Evolutionary conservation across 2,113 vertebrate species (phyloP).

Genomic region (Symphodus melops): DNA sequence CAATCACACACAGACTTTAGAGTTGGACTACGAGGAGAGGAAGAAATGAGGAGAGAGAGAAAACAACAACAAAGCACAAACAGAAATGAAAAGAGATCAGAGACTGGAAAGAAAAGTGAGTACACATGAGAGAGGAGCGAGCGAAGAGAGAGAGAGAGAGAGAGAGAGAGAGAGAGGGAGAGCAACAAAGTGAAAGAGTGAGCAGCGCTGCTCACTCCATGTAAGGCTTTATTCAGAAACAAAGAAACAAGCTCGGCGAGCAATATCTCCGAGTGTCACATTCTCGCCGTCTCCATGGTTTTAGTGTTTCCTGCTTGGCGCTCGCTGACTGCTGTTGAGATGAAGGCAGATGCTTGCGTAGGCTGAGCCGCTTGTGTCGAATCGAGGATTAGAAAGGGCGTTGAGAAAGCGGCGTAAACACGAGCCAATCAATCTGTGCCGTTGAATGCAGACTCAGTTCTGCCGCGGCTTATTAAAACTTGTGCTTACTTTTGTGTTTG

Average conservation of each 20-base stretch:
- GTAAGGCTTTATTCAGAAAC: slow-evolving; percentile 74
- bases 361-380: slow-evolving; percentile 57
- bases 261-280: slow-evolving; percentile 67
- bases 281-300: slow-evolving; percentile 69
- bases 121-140: slow-evolving; percentile 18
- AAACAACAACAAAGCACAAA: slow-evolving; percentile 18
- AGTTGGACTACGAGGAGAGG: background rate
- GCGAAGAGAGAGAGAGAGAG: background rate
- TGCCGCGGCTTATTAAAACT: slow-evolving; percentile 22
- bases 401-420: slow-evolving; percentile 41
- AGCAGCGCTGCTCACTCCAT: slow-evolving; percentile 64
- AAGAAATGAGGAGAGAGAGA: background rate
- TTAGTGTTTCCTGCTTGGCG: slow-evolving; percentile 67
- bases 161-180: slow-evolving; percentile 9
- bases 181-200: slow-evolving; percentile 34
- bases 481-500: slow-evolving; percentile 1
- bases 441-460: background rate
- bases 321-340: slow-evolving; percentile 36
- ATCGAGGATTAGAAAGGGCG: slow-evolving; percentile 53
- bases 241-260: slow-evolving; percentile 60
- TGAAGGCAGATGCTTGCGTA: slow-evolving; percentile 66
- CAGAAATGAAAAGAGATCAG: slow-evolving; percentile 36
- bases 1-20: slow-evolving; percentile 10
- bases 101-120: slow-evolving; percentile 16
- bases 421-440: slow-evolving; percentile 40